Percentiles rank a stretch among this genome's conserved stretches.
phyloP scores from a whole-genome alignment of 2,888 invertebrate species.

The Hyalella azteca region DNA sequence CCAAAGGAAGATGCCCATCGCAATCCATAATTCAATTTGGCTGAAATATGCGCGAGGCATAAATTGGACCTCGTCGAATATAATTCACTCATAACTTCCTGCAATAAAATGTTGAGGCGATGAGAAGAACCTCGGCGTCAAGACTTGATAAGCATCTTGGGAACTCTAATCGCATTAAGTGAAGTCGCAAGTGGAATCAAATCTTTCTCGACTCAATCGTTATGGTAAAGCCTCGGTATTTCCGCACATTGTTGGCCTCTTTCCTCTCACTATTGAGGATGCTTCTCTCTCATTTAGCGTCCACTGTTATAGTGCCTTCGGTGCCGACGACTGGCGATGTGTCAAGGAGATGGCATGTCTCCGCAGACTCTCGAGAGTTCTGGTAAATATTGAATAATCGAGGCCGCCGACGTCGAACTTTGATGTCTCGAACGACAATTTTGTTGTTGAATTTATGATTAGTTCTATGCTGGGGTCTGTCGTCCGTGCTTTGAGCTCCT shows the following conservation, averaged over 20 bases:
- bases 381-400: not conserved
- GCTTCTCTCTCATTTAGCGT: too few species aligned
- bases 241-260: too few species aligned
- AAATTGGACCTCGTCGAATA: constrained; percentile 10
- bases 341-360: not conserved
- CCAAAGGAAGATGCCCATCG: not conserved
- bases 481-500: constrained; percentile 12
- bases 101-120: not conserved
- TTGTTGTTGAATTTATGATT: constrained; percentile 21
- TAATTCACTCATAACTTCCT: not conserved
- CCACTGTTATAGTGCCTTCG: too few species aligned
- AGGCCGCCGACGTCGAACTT: not conserved
- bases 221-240: not conserved
- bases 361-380: not conserved
- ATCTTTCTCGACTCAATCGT: not conserved
- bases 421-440: constrained; percentile 4
- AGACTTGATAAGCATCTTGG: constrained; percentile 13
- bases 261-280: too few species aligned
- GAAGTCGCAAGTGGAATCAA: not conserved
- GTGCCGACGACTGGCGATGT: too few species aligned
- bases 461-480: not conserved
- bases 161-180: constrained; percentile 18
- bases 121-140: constrained; percentile 6
- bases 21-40: not conserved
- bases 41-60: constrained; percentile 1